Percentiles rank a stretch among this genome's conserved stretches.
Evolutionary conservation across 2,797 vertebrate genomes (phyloP).

Genomic region (Loris lydekkerianus): DNA sequence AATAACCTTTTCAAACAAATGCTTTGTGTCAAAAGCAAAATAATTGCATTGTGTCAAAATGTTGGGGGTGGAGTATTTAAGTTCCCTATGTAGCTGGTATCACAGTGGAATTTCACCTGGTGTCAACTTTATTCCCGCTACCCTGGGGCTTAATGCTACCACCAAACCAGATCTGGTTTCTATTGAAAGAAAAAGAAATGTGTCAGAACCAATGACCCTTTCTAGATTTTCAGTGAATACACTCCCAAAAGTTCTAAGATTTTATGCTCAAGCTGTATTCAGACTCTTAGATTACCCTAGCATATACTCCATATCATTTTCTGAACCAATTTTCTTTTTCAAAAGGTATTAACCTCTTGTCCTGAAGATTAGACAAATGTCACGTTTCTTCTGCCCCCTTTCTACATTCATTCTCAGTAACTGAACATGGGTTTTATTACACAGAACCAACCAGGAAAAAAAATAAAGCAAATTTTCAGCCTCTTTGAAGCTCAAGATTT

Average conservation of each 20-base stretch:
- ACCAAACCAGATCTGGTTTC: slow-evolving; percentile 28
- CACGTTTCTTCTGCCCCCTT: slow-evolving; percentile 22
- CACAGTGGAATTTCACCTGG: slow-evolving; percentile 52
- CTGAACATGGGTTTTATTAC: slow-evolving; percentile 24
- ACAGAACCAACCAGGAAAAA: slow-evolving; percentile 61
- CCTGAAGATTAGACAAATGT: slow-evolving; percentile 57
- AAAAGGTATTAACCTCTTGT: neutral
- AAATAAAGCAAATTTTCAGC: slow-evolving; percentile 61
- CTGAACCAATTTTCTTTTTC: slow-evolving; percentile 65
- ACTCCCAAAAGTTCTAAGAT: slow-evolving; percentile 59
- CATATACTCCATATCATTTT: slow-evolving; percentile 54
- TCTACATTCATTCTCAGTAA: slow-evolving; percentile 29
- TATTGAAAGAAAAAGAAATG: slow-evolving; percentile 62
- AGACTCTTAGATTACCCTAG: neutral
- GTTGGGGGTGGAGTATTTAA: slow-evolving; percentile 5
- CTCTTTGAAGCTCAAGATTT: slow-evolving; percentile 59
- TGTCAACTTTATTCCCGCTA: slow-evolving; percentile 2
- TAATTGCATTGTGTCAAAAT: slow-evolving; percentile 72
- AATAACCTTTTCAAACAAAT: slow-evolving; percentile 75
- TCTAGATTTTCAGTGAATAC: slow-evolving; percentile 59
- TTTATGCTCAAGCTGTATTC: slow-evolving; percentile 58
- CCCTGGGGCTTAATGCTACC: neutral
- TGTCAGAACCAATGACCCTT: slow-evolving; percentile 46
- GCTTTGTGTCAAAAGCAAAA: slow-evolving; percentile 62
- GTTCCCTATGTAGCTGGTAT: neutral